These are phyloP conservation scores for Drosophila mulleri DNA, from an alignment of 2,888 invertebrate genomes.

Conservation along the genomic window DNA sequence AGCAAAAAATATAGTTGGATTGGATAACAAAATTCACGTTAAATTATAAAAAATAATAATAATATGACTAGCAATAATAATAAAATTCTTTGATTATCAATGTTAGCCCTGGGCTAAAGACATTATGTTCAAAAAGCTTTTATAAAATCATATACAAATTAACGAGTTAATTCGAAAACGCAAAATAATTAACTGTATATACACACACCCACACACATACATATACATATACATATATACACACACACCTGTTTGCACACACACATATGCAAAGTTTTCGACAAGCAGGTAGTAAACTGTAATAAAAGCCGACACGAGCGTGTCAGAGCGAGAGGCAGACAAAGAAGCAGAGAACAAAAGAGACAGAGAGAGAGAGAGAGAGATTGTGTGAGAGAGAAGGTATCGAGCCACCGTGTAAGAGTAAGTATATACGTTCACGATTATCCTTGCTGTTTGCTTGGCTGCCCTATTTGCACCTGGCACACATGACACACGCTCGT, in stretches of 20 bases:
- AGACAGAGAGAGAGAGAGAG: background rate
- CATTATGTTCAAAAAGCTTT: constrained; percentile 6
- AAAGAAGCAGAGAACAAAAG: background rate
- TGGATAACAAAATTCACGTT: too few species aligned
- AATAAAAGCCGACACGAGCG: constrained; percentile 41
- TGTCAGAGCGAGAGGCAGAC: background rate
- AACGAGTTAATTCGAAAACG: constrained; percentile 12
- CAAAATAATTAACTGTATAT: constrained; percentile 42
- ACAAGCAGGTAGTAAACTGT: constrained; percentile 46
- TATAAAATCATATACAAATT: constrained; percentile 21
- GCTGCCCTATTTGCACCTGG: constrained; percentile 62
- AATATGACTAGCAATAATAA: too few species aligned
- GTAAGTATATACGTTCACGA: constrained; percentile 26
- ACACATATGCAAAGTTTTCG: constrained; percentile 47
- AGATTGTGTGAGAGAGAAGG: background rate
- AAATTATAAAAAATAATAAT: too few species aligned
- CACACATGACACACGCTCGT: constrained; percentile 42
- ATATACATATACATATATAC: background rate
- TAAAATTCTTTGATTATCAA: background rate
- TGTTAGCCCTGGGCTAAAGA: background rate
- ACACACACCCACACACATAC: background rate
- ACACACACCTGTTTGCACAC: constrained; percentile 16
- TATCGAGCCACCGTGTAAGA: background rate
- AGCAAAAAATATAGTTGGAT: too few species aligned
- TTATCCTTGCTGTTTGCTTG: constrained; percentile 53